These are phyloP conservation scores for Parnassius apollo DNA, from an alignment of 2,888 invertebrate species.

Conservation along the genomic window DNA sequence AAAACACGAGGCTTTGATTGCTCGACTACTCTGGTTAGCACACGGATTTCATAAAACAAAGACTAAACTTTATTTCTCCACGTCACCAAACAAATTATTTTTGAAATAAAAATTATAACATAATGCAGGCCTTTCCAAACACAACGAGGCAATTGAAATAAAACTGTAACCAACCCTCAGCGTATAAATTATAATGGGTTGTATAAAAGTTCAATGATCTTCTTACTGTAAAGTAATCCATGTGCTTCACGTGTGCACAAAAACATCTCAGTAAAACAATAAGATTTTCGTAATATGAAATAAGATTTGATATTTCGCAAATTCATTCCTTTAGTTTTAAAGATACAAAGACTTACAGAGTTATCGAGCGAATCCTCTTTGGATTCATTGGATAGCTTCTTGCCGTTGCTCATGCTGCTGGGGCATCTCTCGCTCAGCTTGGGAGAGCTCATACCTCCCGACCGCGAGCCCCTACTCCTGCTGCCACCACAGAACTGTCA, in stretches of 20 bases:
- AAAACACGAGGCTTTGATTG: no score
- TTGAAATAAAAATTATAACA: no score
- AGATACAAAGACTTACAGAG: conserved; percentile 55
- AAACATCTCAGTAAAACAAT: not conserved
- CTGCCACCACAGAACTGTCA: conserved; percentile 9
- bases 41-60: no score
- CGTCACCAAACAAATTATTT: no score
- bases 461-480: conserved; percentile 23
- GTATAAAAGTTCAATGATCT: not conserved
- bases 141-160: not conserved
- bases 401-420: conserved; percentile 65
- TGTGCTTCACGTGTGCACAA: not conserved
- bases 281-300: not conserved
- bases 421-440: conserved; percentile 67
- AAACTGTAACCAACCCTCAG: not conserved
- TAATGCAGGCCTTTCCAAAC: no score
- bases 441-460: conserved; percentile 64
- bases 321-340: not conserved
- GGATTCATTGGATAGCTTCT: conserved; percentile 60
- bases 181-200: not conserved
- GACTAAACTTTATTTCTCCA: no score
- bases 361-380: conserved; percentile 73
- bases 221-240: not conserved
- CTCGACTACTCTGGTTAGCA: no score
- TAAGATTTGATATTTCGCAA: not conserved